A percentile compares a stretch with the other conserved stretches of the same genome.
Evolutionary conservation across 2,888 invertebrate species (phyloP).

Genomic region (Aquatica leii): DNA sequence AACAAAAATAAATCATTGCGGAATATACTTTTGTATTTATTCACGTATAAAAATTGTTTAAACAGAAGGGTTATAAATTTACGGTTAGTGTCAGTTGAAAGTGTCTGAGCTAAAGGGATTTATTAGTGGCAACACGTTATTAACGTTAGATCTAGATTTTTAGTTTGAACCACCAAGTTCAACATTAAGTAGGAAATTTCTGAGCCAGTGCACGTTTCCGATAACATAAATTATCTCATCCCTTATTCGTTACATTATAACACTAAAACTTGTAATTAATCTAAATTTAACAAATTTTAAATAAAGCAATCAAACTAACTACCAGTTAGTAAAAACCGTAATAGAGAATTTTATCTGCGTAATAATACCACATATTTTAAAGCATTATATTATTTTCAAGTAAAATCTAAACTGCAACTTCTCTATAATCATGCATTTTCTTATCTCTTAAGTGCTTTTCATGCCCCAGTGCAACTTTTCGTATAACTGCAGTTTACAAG

Average conservation of each 20-base stretch:
- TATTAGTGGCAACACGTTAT: no score
- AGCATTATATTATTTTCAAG: not conserved
- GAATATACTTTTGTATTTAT: no score
- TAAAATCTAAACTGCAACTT: slow-evolving; percentile 3
- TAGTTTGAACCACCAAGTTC: slow-evolving; percentile 1
- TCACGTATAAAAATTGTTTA: no score
- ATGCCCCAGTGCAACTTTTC: slow-evolving; percentile 13
- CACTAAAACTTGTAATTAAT: not conserved
- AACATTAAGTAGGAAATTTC: slow-evolving; percentile 6
- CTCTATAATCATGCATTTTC: slow-evolving; percentile 18
- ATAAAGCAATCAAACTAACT: not conserved
- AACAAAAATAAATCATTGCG: no score
- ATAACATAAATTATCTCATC: not conserved
- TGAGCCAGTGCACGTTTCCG: slow-evolving; percentile 10
- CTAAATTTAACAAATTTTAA: not conserved
- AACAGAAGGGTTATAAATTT: no score
- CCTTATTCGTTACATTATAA: not conserved
- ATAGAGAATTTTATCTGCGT: not conserved
- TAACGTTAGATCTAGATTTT: not conserved
- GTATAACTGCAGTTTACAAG: slow-evolving; percentile 17
- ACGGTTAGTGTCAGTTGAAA: no score
- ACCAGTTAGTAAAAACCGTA: not conserved
- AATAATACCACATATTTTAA: not conserved
- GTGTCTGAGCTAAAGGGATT: no score
- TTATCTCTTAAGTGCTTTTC: slow-evolving; percentile 21